Evolutionary conservation across 1,140 invertebrate species (phyloP), one percentile per base, ranked within the genome.

Genomic region (Brachionus koreanus): DNA sequence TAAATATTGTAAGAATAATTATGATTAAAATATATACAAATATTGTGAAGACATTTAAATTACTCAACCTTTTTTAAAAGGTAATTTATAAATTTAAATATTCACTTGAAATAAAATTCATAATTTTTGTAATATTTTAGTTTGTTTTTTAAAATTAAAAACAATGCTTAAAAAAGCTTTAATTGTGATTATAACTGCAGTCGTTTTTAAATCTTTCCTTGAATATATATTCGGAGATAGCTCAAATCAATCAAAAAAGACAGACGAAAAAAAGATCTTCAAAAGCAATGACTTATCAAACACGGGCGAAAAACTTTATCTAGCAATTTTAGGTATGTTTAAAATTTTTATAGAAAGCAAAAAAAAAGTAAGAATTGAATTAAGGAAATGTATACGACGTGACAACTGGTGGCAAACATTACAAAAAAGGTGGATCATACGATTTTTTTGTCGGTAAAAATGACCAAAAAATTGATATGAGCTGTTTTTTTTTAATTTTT

Each of bases 371-470:
- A 13, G 13, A 2, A 46, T 46, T 46, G 25, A 19, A 46, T 74
- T 4, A 61, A 79, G 76, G 76, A 10, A 39, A 43, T 35, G 76
- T 79, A 6, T 79, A 79, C 25, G 76, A 79, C 61, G 76, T 79
- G 2, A 79, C 76, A 37, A 37, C 52, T 29, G 76, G 76, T 61
- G 76, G 10, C 9, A 39, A 79, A 29, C 76, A 79, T 43, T 79
- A 79, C n/a, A 19, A 61, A 42, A 79, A 79, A 65, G 76, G 76
- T 23, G 76, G 76, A 9, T 79, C 76, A 9, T 79, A 79, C 19
- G 76, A 79, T 25, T 79, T 79, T 61, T 79, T 79, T 35, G 76
- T 65, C 5, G 49, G 76, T 79, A 79, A 19, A 12, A 35, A 7
- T 46, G n/a, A n/a, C 12, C 4, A 5, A 46, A 43, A 43, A 2